phyloP scores from a whole-genome alignment of 2,113 vertebrate species.

The Heloderma charlesbogerti region DNA sequence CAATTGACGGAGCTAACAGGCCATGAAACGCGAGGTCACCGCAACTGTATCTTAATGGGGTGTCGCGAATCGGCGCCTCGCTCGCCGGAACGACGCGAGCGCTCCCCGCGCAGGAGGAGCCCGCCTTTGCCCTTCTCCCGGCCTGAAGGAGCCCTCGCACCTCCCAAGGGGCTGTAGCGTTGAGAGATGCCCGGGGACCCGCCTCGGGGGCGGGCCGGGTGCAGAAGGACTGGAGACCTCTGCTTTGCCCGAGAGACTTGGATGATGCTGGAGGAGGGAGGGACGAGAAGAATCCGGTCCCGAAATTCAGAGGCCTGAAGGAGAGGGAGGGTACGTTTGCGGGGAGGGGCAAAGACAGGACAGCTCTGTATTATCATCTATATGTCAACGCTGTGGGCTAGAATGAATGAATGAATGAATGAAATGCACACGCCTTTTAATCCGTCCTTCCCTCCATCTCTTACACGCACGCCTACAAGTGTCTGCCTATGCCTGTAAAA shows the following conservation, averaged over 20 bases:
- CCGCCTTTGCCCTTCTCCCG: constrained; percentile 81
- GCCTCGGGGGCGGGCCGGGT: background rate
- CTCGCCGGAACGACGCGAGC: constrained; percentile 74
- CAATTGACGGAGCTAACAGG: constrained; percentile 82
- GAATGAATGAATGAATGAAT: background rate
- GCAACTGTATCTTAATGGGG: constrained; percentile 87
- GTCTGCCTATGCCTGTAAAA: background rate
- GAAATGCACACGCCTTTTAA: background rate
- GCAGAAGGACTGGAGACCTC: too few species aligned
- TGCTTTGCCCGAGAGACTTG: background rate
- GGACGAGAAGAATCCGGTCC: background rate
- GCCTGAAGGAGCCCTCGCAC: too few species aligned
- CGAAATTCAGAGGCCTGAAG: too few species aligned
- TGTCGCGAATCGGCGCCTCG: constrained; percentile 79
- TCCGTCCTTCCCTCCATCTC: background rate
- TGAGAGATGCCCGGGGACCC: background rate
- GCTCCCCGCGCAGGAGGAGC: constrained; percentile 67
- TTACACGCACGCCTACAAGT: background rate
- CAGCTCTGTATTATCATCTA: background rate
- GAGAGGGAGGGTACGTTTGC: too few species aligned
- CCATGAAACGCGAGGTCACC: constrained; percentile 84
- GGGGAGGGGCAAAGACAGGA: background rate
- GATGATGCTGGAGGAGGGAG: background rate
- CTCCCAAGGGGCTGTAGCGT: constrained; percentile 1
- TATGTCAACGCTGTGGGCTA: background rate